Evolutionary conservation across 2,113 vertebrate genomes (phyloP).

Genomic region (Arothron firmamentum): DNA sequence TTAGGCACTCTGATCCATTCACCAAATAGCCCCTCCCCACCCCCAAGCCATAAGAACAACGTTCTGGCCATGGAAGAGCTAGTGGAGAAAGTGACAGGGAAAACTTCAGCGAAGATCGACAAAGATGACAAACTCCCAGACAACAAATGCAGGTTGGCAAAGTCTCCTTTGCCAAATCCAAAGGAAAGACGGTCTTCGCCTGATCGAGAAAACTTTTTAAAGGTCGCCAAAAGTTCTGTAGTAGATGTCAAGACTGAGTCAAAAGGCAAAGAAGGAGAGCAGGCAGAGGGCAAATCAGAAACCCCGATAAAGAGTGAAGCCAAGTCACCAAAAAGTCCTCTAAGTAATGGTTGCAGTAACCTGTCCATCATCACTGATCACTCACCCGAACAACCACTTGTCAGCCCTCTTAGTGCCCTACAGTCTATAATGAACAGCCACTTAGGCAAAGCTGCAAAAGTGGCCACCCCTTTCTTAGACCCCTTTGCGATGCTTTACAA

Average conservation of each 20-base stretch:
- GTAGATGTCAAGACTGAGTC: constrained; percentile 64
- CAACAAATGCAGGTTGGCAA: constrained; percentile 69
- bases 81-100: constrained; percentile 95
- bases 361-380: constrained; percentile 96
- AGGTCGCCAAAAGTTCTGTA: constrained; percentile 64
- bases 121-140: constrained; percentile 80
- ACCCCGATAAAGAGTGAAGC: constrained; percentile 81
- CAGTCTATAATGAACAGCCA: constrained; percentile 99
- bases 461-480: constrained; percentile 84
- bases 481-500: constrained; percentile 95
- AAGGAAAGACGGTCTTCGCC: constrained; percentile 84
- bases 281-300: constrained; percentile 73
- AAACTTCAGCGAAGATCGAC: constrained; percentile 81
- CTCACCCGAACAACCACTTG: constrained; percentile 88
- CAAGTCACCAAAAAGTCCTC: constrained; percentile 78
- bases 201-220: constrained; percentile 73
- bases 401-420: constrained; percentile 93
- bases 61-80: constrained; percentile 97
- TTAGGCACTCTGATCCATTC: constrained; percentile 83
- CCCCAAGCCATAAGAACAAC: constrained; percentile 90
- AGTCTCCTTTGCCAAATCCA: constrained; percentile 76
- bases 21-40: constrained; percentile 85
- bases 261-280: constrained; percentile 72
- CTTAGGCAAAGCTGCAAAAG: constrained; percentile 94
- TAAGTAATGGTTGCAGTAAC: constrained; percentile 87